phyloP scores from a whole-genome alignment of 2,888 invertebrate genomes.

The Macrophya annulata region DNA sequence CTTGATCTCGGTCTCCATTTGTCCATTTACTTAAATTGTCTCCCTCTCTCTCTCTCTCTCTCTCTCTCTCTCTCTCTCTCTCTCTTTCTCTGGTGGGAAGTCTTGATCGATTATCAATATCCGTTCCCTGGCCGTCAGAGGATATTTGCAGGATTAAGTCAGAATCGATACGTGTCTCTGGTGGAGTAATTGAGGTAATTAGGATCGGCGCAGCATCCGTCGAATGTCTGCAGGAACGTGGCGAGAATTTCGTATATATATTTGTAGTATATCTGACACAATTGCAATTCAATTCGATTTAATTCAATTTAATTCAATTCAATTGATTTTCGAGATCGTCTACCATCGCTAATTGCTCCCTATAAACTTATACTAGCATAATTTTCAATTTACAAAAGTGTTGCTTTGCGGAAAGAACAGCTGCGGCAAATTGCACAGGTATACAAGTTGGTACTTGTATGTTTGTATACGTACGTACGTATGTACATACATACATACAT shows the following conservation, averaged over 20 bases:
- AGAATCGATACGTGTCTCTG: conserved; percentile 12
- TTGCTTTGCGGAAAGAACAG: neutral
- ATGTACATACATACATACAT: neutral
- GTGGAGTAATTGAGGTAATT: conserved; percentile 40
- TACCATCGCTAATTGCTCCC: neutral
- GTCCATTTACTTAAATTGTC: neutral
- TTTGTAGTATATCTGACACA: neutral
- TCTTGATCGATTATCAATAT: conserved; percentile 19
- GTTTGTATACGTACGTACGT: too few relatives aligned
- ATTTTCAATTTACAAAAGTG: neutral
- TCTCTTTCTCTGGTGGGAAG: neutral
- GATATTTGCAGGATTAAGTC: conserved; percentile 23
- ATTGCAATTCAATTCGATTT: neutral
- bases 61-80: too few relatives aligned
- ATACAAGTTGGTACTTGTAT: neutral
- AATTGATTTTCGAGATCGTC: conserved; percentile 43
- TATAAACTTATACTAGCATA: neutral
- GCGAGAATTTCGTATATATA: conserved; percentile 35
- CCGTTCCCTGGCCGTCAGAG: neutral
- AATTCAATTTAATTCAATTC: too few relatives aligned
- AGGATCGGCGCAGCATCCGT: conserved; percentile 41
- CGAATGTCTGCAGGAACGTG: conserved; percentile 51
- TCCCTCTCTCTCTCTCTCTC: too few relatives aligned
- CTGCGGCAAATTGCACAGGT: neutral
- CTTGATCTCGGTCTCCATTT: neutral